These are phyloP conservation scores for Microdon myrmicae DNA, from an alignment of 2,888 invertebrate species.

Conservation along the genomic window DNA sequence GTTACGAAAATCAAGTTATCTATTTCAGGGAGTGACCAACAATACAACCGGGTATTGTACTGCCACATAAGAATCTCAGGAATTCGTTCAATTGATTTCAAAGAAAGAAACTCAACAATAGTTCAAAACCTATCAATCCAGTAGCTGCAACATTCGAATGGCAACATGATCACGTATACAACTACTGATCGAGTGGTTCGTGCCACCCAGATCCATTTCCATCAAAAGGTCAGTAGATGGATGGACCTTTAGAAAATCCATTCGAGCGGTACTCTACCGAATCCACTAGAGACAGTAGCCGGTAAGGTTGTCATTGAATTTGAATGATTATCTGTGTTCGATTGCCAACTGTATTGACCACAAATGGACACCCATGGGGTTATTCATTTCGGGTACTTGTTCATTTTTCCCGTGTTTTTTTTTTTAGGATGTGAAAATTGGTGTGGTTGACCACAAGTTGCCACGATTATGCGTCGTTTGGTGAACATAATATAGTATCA, in stretches of 20 bases:
- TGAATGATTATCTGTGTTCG: constrained; percentile 60
- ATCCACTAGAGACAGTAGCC: constrained; percentile 56
- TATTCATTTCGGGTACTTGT: constrained; percentile 36
- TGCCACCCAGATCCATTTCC: constrained; percentile 31
- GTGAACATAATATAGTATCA: constrained; percentile 10
- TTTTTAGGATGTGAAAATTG: too few species aligned
- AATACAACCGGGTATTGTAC: too few species aligned
- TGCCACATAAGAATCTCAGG: too few species aligned
- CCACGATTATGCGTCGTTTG: constrained; percentile 42
- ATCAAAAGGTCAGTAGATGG: constrained; percentile 13
- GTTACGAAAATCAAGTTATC: too few species aligned
- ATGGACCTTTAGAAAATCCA: constrained; percentile 9
- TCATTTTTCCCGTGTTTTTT: too few species aligned
- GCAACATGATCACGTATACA: constrained; percentile 21
- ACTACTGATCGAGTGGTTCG: constrained; percentile 40
- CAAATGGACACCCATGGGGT: constrained; percentile 37
- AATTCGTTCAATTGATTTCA: too few species aligned
- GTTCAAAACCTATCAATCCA: too few species aligned
- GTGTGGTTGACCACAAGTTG: constrained; percentile 45
- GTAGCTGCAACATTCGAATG: too few species aligned
- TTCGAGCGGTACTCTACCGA: too few species aligned
- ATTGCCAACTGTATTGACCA: constrained; percentile 27
- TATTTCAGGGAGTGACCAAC: too few species aligned
- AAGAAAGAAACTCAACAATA: too few species aligned
- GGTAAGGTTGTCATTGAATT: constrained; percentile 61